phyloP scores from a whole-genome alignment of 2,888 invertebrate species.

The Nemapogon koenigi region DNA sequence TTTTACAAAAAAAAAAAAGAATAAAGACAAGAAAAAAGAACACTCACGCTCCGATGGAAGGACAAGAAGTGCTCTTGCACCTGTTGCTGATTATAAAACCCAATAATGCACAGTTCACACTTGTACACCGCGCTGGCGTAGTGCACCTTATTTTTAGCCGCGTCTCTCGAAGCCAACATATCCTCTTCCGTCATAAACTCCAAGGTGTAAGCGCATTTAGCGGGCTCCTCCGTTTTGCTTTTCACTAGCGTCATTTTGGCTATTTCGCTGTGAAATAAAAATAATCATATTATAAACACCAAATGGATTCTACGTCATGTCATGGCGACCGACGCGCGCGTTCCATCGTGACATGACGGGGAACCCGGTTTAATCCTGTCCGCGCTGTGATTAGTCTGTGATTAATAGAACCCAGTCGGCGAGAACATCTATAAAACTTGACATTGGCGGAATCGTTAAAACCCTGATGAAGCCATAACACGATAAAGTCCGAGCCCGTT shows the following conservation, averaged over 20 bases:
- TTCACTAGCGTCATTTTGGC: conserved; percentile 9
- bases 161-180: conserved; percentile 38
- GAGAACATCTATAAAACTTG: no score
- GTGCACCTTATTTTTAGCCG: conserved; percentile 35
- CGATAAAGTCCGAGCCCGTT: no score
- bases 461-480: no score
- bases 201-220: conserved; percentile 28
- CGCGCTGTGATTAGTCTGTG: no score
- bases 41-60: conserved; percentile 38
- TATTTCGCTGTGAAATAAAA: neutral
- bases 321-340: no score
- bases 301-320: no score
- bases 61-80: conserved; percentile 45
- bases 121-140: conserved; percentile 41
- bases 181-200: conserved; percentile 41
- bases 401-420: no score
- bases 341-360: no score
- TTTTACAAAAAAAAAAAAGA: no score
- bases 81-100: conserved; percentile 46
- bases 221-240: conserved; percentile 18
- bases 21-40: neutral
- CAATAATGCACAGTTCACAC: conserved; percentile 48
- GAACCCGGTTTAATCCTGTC: no score
- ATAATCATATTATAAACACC: no score
- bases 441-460: no score